phyloP scores from a whole-genome alignment of 2,888 invertebrate genomes.

The Caradrina kadenii region DNA sequence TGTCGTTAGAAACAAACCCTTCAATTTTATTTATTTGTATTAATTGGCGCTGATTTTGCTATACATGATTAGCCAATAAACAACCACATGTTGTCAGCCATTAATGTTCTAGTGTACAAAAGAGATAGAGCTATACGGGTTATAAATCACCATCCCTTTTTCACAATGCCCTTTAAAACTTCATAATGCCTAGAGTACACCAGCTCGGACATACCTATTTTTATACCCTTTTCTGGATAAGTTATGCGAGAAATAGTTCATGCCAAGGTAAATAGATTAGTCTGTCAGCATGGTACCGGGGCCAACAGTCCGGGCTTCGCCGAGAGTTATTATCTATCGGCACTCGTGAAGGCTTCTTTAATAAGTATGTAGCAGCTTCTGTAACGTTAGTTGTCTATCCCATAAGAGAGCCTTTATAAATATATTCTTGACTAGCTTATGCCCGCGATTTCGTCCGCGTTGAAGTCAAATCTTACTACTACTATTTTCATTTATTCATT shows the following conservation, averaged over 20 bases:
- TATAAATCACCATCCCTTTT: background rate
- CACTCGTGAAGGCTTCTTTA: background rate
- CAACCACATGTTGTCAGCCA: too few relatives aligned
- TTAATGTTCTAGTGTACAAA: background rate
- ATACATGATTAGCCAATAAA: background rate
- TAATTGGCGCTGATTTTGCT: too few relatives aligned
- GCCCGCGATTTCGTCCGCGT: too few relatives aligned
- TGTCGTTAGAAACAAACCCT: too few relatives aligned
- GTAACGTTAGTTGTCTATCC: background rate
- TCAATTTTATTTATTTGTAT: too few relatives aligned
- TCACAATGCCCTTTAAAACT: background rate
- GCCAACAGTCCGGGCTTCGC: background rate
- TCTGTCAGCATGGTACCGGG: slow-evolving; percentile 21
- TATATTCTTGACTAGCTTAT: background rate
- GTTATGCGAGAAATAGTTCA: slow-evolving; percentile 14
- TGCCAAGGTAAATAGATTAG: slow-evolving; percentile 41
- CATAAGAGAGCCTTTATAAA: background rate
- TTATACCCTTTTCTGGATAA: slow-evolving; percentile 8
- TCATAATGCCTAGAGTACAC: background rate
- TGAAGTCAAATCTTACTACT: too few relatives aligned
- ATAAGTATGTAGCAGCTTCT: background rate
- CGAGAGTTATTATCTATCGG: slow-evolving; percentile 26
- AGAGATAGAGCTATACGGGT: background rate
- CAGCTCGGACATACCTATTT: background rate
- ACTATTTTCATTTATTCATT: too few relatives aligned